Conservation (phyloP, 2,888 invertebrate genomes). For the Latrodectus elegans region DNA sequence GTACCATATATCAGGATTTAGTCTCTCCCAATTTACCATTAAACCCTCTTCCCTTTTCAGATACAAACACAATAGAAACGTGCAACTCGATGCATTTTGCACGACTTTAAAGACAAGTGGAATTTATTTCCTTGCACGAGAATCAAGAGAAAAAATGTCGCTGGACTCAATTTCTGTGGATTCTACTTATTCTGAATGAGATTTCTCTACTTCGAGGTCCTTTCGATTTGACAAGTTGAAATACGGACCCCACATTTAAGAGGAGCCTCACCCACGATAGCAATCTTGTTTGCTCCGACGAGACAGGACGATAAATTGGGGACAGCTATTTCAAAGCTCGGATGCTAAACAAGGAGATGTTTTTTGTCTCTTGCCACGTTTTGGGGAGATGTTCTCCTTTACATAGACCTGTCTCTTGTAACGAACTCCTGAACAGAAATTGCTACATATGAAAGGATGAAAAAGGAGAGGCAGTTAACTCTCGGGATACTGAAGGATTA, state of each 20-base stretch:
- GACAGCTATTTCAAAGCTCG: constrained; percentile 40
- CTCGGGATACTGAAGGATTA: constrained; percentile 9
- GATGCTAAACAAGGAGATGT: constrained; percentile 52
- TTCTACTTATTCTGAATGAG: constrained; percentile 54
- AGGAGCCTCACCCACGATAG: constrained; percentile 50
- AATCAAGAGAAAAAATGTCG: constrained; percentile 38
- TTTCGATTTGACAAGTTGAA: constrained; percentile 57
- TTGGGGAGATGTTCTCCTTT: constrained; percentile 32
- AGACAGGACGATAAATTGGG: constrained; percentile 62
- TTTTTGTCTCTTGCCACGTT: constrained; percentile 11
- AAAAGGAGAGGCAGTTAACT: constrained; percentile 12
- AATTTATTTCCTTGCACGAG: constrained; percentile 45
- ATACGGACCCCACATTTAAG: constrained; percentile 56
- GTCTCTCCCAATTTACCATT: constrained; percentile 25
- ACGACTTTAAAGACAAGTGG: constrained; percentile 26
- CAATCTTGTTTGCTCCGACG: constrained; percentile 54
- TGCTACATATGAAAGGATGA: constrained; percentile 30
- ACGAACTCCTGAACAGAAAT: constrained; percentile 46
- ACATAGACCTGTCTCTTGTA: constrained; percentile 27
- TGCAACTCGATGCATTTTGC: constrained; percentile 32
- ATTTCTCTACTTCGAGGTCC: constrained; percentile 23
- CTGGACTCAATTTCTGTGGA: constrained; percentile 56
- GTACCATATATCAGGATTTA: constrained; percentile 37
- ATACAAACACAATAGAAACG: constrained; percentile 40
- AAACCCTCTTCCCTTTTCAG: constrained; percentile 10